These are phyloP conservation scores for Mongoloraphidia duomilia DNA, from an alignment of 2,888 invertebrate species.

Conservation along the genomic window DNA sequence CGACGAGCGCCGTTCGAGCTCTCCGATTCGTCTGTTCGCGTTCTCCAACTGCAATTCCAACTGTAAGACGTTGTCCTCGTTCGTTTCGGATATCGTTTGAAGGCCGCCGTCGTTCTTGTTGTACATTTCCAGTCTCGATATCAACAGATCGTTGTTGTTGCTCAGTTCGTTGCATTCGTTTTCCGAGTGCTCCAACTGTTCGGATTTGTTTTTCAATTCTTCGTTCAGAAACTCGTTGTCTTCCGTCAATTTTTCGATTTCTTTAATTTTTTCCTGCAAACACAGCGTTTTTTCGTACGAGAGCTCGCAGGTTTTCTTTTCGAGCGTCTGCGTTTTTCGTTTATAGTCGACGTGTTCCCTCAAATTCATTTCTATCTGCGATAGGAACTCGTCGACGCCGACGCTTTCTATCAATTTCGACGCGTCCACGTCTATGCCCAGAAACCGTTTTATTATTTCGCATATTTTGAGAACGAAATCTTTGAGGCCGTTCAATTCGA, in stretches of 20 bases:
- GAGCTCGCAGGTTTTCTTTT: conserved; percentile 41
- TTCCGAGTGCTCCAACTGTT: conserved; percentile 33
- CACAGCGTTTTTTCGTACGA: conserved; percentile 32
- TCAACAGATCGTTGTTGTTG: conserved; percentile 55
- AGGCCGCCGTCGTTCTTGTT: conserved; percentile 51
- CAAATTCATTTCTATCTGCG: conserved; percentile 19
- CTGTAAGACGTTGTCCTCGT: conserved; percentile 50
- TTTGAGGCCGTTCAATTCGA: too few species aligned
- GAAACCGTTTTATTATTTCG: too few species aligned
- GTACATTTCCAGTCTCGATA: conserved; percentile 46
- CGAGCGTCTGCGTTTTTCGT: conserved; percentile 40
- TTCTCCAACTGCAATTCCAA: conserved; percentile 49
- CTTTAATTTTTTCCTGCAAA: conserved; percentile 25
- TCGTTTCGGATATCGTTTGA: conserved; percentile 56
- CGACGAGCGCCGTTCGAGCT: conserved; percentile 25
- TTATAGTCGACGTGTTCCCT: conserved; percentile 42
- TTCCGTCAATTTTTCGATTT: conserved; percentile 27
- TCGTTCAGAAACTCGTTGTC: conserved; percentile 26
- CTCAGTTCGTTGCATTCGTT: conserved; percentile 49
- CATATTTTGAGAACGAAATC: too few species aligned
- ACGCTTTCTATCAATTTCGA: conserved; percentile 4
- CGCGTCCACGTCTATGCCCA: too few species aligned
- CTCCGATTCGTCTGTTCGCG: conserved; percentile 24
- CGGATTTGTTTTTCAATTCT: conserved; percentile 24
- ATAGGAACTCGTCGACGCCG: background rate